phyloP scores from a whole-genome alignment of 2,797 vertebrate species.

The Allobates femoralis region DNA sequence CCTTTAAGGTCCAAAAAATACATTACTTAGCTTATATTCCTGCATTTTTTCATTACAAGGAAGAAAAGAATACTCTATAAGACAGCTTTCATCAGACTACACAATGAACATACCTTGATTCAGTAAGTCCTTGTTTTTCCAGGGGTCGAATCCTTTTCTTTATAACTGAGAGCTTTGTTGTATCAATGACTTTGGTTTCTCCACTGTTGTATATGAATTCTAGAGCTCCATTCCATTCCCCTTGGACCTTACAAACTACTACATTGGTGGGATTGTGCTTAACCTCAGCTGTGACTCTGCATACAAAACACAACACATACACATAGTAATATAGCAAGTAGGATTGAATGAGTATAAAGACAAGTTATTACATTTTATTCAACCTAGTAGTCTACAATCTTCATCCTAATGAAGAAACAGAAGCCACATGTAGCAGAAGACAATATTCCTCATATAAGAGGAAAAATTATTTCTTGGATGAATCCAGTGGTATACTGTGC shows the following conservation, averaged over 20 bases:
- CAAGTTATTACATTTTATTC: not conserved
- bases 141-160: slow-evolving; percentile 86
- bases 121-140: slow-evolving; percentile 84
- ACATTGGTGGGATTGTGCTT: slow-evolving; percentile 90
- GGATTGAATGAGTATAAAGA: not conserved
- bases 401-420: not conserved
- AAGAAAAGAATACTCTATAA: not conserved
- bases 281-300: slow-evolving; percentile 92
- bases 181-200: slow-evolving; percentile 93
- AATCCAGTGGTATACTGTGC: not conserved
- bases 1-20: too few species aligned
- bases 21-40: not conserved
- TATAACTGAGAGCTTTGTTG: slow-evolving; percentile 82
- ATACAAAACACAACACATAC: not conserved
- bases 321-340: not conserved
- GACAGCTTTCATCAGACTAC: not conserved
- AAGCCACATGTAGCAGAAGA: not conserved
- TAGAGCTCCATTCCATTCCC: slow-evolving; percentile 93
- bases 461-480: not conserved
- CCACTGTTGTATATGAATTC: slow-evolving; percentile 93
- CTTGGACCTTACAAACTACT: slow-evolving; percentile 92
- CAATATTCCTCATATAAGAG: not conserved
- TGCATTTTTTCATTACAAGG: not conserved
- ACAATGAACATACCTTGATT: slow-evolving; percentile 83
- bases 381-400: not conserved